These are phyloP conservation scores for Stenolophus ochropezus DNA, from an alignment of 2,888 invertebrate genomes.

Conservation along the genomic window DNA sequence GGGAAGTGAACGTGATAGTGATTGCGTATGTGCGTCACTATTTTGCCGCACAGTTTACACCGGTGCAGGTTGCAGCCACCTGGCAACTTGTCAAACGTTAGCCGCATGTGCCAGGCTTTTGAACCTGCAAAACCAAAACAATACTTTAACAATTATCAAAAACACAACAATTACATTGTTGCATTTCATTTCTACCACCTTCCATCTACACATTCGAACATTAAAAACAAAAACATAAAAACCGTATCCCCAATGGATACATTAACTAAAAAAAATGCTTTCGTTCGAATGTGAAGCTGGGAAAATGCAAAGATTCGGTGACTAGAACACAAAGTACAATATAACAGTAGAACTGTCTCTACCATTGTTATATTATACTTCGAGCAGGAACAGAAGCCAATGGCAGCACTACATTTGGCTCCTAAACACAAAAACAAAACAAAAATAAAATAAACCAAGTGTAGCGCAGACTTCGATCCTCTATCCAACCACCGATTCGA, in stretches of 20 bases:
- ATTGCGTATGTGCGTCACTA: constrained; percentile 95
- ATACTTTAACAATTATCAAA: constrained; percentile 46
- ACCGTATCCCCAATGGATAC: background rate
- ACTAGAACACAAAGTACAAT: background rate
- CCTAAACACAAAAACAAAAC: constrained; percentile 22
- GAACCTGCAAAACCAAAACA: constrained; percentile 88
- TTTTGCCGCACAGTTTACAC: constrained; percentile 95
- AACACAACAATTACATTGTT: constrained; percentile 17
- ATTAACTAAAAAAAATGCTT: background rate
- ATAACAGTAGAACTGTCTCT: background rate
- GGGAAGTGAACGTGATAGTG: constrained; percentile 96
- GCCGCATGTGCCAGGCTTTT: constrained; percentile 96
- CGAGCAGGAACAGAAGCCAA: constrained; percentile 3
- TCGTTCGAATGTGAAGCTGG: constrained; percentile 25
- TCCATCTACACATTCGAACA: constrained; percentile 25
- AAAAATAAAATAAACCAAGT: constrained; percentile 20
- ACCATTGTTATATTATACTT: background rate
- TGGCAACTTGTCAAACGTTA: constrained; percentile 94
- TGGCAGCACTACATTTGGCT: constrained; percentile 33
- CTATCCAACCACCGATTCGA: constrained; percentile 25
- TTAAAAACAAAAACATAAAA: background rate
- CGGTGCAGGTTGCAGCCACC: constrained; percentile 95
- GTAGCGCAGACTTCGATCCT: constrained; percentile 34
- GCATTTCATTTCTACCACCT: constrained; percentile 2
- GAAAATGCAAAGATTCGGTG: constrained; percentile 10